Conservation (phyloP, 2,888 invertebrate genomes). For the Ormyrus nitidulus region DNA sequence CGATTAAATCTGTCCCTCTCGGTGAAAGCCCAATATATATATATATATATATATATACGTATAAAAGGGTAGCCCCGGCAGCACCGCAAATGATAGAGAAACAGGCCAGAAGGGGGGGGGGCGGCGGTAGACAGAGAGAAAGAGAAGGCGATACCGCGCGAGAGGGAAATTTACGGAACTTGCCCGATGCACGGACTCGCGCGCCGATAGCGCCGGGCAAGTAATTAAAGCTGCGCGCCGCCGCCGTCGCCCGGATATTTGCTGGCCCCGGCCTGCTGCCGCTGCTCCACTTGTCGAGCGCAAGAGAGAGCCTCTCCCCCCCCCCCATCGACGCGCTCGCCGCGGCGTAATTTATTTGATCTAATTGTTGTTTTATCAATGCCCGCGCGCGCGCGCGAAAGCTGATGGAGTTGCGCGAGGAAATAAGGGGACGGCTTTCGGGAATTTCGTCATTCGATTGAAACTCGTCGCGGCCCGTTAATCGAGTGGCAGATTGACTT, state of each 20-base stretch:
- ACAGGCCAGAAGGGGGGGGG: conserved; percentile 10
- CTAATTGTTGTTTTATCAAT: conserved; percentile 33
- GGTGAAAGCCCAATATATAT: not conserved
- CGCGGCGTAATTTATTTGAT: conserved; percentile 29
- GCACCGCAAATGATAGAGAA: not conserved
- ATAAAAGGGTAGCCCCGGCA: not conserved
- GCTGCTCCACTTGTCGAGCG: conserved; percentile 33
- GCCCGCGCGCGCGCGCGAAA: not conserved
- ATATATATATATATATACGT: not conserved
- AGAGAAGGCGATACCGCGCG: not conserved
- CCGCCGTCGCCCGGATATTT: conserved; percentile 44
- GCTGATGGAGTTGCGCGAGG: conserved; percentile 6
- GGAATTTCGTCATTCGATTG: conserved; percentile 28
- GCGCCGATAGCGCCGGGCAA: conserved; percentile 19
- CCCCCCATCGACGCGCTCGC: not conserved
- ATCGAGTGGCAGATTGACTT: too few species aligned
- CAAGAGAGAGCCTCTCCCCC: not conserved
- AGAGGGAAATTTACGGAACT: conserved; percentile 57
- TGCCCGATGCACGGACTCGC: conserved; percentile 16
- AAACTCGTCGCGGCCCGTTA: not conserved
- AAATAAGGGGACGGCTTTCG: not conserved
- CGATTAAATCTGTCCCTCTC: conserved; percentile 55
- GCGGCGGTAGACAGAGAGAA: too few species aligned
- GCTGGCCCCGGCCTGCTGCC: conserved; percentile 37
- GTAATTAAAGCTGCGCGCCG: conserved; percentile 57